Percentiles rank a stretch among this genome's conserved stretches.
Conservation (phyloP, 2,888 invertebrate genomes). For the Drosophila koepferae region DNA sequence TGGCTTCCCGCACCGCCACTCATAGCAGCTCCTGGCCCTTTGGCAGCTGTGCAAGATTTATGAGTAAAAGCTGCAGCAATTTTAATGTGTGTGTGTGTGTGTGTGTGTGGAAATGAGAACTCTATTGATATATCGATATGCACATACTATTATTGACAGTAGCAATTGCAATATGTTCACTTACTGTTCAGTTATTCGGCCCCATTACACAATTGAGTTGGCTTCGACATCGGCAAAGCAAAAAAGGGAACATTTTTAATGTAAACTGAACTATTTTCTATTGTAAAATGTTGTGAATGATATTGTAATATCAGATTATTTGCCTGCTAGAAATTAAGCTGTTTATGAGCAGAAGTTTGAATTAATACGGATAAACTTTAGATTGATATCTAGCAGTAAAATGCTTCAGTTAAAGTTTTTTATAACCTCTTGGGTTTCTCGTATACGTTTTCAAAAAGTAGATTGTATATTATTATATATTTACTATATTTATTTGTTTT, state of each 20-base stretch:
- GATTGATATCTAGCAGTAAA: no score
- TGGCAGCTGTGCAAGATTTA: conserved; percentile 52
- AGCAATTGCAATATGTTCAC: conserved; percentile 52
- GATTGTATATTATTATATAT: not conserved
- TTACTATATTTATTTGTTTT: no score
- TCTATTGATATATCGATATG: conserved; percentile 67
- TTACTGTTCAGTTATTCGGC: conserved; percentile 42
- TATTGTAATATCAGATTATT: not conserved
- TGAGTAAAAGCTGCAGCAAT: conserved; percentile 56
- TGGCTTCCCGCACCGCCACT: not conserved
- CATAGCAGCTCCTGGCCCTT: not conserved
- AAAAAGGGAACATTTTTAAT: conserved; percentile 6
- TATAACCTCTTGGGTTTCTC: no score
- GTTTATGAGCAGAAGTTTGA: not conserved
- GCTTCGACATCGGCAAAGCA: not conserved
- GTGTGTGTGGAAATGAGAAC: conserved; percentile 77
- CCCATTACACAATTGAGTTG: conserved; percentile 31
- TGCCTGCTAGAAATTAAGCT: no score
- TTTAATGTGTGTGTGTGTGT: conserved; percentile 78
- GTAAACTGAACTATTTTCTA: not conserved
- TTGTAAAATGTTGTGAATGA: not conserved
- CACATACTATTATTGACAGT: conserved; percentile 69
- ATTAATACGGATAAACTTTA: not conserved
- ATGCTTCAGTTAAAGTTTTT: no score
- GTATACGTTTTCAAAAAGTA: not conserved